Base-by-base conservation (phyloP, 2,888 invertebrate genomes). In the Macropis europaea region DNA sequence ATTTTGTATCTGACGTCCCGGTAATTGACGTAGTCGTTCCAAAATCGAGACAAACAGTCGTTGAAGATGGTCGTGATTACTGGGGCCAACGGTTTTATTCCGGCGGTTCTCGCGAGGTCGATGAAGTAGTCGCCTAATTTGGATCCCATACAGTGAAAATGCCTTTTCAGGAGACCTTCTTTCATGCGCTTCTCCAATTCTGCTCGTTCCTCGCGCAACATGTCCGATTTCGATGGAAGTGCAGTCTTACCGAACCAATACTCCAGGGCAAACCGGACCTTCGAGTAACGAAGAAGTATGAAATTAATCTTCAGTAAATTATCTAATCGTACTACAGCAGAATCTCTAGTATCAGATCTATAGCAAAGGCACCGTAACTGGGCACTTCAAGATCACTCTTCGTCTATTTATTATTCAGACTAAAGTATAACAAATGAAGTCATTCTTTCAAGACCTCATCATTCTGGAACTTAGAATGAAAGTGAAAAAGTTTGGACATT, bases 141-240 rank as follows among this genome's bases (percentile, higher is more conserved):
- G 0, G 93, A 93, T 0, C 95, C 96, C 94, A 97, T 94, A 93
- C 95, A 94, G 88, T 97, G 97, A 19, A 96, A 95, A 86, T 97
- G 95, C 17, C 94, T 92, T 75, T 93, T 93, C 9, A 93, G 92
- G 83, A 94, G 93, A 0, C 96, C 96, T 19, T 92, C 90, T 0
- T 91, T 90, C 61, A 93, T 91, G 45, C 82, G 86, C 9, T 94
- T 92, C 11, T 91, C 90, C 85, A 93, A 93, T 87, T 95, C 94
- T 0, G 90, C 82, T 53, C 92, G 90, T 76, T 93, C 94, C 57
- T 94, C 93, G 11, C 84, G 86, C 0, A 91, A 84, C 96, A 96
- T 96, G 81, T 93, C 91, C 24, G 91, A 91, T 38, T 90, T 90
- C 0, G 91, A 85, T 0, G 96, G 96, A 11, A 96, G 90, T 7